A percentile compares a stretch with the other conserved stretches of the same genome.
Evolutionary conservation across 2,888 invertebrate genomes (phyloP).

Genomic region (Charanyca ferruginea): DNA sequence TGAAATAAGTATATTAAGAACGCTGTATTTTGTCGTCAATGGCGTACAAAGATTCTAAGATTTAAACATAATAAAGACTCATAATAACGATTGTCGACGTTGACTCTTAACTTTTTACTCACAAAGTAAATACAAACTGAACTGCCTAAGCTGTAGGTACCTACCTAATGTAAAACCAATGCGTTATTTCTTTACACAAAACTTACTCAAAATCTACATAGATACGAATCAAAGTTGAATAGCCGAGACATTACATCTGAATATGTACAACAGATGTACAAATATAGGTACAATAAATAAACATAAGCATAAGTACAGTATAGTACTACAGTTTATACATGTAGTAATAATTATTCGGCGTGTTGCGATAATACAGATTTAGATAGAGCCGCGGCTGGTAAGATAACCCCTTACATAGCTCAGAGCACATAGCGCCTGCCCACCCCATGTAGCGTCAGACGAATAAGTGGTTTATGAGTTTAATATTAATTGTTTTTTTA

Average conservation of each 20-base stretch:
- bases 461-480: conserved; percentile 14
- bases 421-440: conserved; percentile 87
- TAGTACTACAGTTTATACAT: conserved; percentile 70
- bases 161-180: no score
- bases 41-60: no score
- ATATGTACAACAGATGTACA: conserved; percentile 33
- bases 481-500: not conserved
- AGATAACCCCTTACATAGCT: conserved; percentile 91
- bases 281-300: conserved; percentile 23
- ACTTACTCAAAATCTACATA: conserved; percentile 38
- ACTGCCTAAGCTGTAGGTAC: not conserved
- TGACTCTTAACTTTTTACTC: not conserved
- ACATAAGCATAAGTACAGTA: conserved; percentile 29
- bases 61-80: not conserved
- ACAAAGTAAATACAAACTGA: not conserved
- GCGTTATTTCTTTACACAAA: conserved; percentile 1
- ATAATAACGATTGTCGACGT: no score
- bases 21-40: no score
- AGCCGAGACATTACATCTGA: conserved; percentile 42
- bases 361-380: conserved; percentile 90
- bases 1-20: no score
- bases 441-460: conserved; percentile 78
- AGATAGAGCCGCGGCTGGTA: conserved; percentile 86
- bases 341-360: conserved; percentile 90
- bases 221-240: conserved; percentile 50